phyloP scores from a whole-genome alignment of 2,113 vertebrate species.

The Propithecus coquereli region DNA sequence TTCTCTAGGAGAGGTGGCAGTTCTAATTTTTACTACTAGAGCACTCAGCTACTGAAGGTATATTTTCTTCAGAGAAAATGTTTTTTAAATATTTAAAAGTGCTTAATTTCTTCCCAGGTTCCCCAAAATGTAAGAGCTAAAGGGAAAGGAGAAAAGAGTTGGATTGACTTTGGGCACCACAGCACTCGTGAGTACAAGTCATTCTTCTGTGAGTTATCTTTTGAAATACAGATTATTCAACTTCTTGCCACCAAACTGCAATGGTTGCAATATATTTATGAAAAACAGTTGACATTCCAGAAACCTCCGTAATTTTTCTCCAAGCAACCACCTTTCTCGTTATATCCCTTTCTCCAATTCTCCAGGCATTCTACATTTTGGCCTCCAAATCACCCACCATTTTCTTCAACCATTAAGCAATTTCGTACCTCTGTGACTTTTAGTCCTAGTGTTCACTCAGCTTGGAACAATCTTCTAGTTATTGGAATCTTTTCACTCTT shows the following conservation, averaged over 20 bases:
- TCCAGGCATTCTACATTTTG: not conserved
- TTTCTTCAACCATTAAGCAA: not conserved
- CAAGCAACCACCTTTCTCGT: not conserved
- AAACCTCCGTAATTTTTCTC: not conserved
- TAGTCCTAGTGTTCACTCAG: not conserved
- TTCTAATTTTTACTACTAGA: constrained; percentile 8
- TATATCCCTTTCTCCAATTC: not conserved
- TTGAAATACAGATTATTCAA: not conserved
- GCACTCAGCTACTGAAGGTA: not conserved
- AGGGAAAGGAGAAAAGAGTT: not conserved
- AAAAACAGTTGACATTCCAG: not conserved
- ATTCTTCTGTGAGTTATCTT: not conserved
- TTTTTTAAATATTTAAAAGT: constrained; percentile 37
- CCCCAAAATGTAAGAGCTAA: not conserved
- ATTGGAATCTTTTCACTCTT: not conserved
- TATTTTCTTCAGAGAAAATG: not conserved
- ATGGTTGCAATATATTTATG: not conserved
- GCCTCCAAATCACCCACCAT: not conserved
- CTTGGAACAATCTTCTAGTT: not conserved
- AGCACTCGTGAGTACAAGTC: not conserved
- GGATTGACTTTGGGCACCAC: not conserved
- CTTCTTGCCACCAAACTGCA: not conserved
- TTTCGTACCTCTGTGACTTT: not conserved
- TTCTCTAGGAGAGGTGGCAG: not conserved
- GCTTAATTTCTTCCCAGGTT: not conserved